Base-by-base conservation (phyloP, 1,140 invertebrate genomes). In the Heliconius himera region DNA sequence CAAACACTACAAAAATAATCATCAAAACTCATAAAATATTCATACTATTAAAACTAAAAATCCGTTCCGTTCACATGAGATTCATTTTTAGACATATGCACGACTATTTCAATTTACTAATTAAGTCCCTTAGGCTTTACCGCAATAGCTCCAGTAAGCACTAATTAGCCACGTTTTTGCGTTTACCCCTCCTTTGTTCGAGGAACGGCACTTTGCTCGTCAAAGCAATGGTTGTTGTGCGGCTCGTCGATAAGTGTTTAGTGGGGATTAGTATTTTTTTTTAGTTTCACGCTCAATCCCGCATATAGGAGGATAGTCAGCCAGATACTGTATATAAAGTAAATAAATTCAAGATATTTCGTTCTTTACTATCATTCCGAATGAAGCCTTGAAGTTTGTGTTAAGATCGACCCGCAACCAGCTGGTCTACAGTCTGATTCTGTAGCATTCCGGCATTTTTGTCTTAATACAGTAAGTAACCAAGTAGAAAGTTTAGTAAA, bases 41-140 rank as follows among this genome's bases (percentile, higher is more conserved):
- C 2, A 56, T 56, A 56, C 8, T 8, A 56, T 56, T 56, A 56
- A 22, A 56, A 56, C 54, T 20, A 51, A 51, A 18, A 51, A 20
- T 51, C 18, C n/a, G 6, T 56, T 22, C n/a, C 54, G 41, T 74
- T 77, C 33, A 74, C 66, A 72, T 74, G 73, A 72, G 73, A n/a
- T n/a, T 29, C 49, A 54, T 75, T 71, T 73, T 73, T 22, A 54
- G 46, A 66, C 46, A 8, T 54, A 77, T 74, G 75, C 80, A 70
- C n/a, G 76, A 70, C 56, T 81, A 71, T 66, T 81, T 78, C 80
- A 80, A 82, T 77, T 80, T 75, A 72, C 78, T 82, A 82, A 82
- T 82, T 82, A 77, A 33, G 73, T 77, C 76, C 76, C 73, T 72
- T 60, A 74, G 79, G 81, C 20, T 80, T 81, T 77, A 1, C 49